Base-by-base conservation (phyloP, 2,797 vertebrate species). In the Tangara arthus region DNA sequence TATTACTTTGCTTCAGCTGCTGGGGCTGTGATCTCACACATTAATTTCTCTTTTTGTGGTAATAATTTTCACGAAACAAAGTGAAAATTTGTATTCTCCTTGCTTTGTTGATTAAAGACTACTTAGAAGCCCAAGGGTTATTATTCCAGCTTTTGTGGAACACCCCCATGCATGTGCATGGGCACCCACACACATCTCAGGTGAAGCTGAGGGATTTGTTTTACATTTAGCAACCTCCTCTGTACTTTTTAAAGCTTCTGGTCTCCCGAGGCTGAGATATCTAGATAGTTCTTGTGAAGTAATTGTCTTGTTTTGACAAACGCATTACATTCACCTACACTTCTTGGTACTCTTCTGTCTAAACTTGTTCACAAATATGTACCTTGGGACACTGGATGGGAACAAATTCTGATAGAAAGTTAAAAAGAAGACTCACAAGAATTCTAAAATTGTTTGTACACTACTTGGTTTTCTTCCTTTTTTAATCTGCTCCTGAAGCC, bases 81-180 rank as follows among this genome's bases (percentile, higher is more conserved):
- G 23, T 3, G 21, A 66, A 17, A 60, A 28, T 60, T 7, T 14
- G 8, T n/a, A 65, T 2, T 92, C 42, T 72, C 44, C 3, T 3
- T 15, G 34, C 17, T 69, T 78, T 71, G 49, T 52, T 78, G 53
- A n/a, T 66, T 49, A 71, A 27, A 55, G 69, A 71, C 22, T 35
- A 26, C 66, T 79, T 42, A 57, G 34, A 80, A 86, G 35, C 21
- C 21, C 27, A 27, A 70, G 20, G 27, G 56, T 55, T 75, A 42
- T 24, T 60, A 49, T 55, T n/a, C 15, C 13, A 61, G 20, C 10
- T 61, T 75, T 75, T 68, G 37, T 72, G 55, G 61, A 35, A 82
- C 24, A n/a, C 5, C 5, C 8, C 23, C 10, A 9, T 0, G 0
- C 1, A 1, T 30, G 37, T 3, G 8, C 2, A 5, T 61, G 34